Base-by-base conservation (phyloP, 2,888 invertebrate genomes). In the Aporophyla lueneburgensis region DNA sequence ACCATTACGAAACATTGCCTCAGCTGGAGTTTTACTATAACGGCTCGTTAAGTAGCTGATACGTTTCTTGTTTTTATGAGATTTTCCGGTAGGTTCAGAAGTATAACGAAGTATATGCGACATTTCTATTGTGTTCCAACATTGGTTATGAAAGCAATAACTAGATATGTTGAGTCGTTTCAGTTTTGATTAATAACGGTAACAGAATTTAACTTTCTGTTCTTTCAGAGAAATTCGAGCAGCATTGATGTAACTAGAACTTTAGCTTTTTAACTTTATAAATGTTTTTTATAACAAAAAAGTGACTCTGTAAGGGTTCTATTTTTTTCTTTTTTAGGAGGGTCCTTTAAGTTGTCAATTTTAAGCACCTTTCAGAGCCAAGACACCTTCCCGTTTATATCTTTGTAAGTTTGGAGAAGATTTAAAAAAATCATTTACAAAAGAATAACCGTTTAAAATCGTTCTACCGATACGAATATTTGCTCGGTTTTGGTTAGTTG, bases 1-100 rank as follows among this genome's bases (percentile, higher is more conserved):
- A 68, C 84, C 53, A 66, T 74, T 69, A 66, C 65, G 74, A 53
- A 62, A 59, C 40, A 51, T 71, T 67, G 56, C n/a, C 46, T 51
- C 33, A 9, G 19, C 46, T 19, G 27, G 53, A 74, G 46, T 58
- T 49, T 56, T 53, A 56, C 51, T 59, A 61, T 68, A 65, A 43
- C n/a, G 12, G 43, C 12, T n/a, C 46, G 19, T 21, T 71, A 70
- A 56, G 40, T 68, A 43, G 33, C 33, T 67, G 58, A 71, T 81
- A 68, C 53, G 24, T 77, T 66, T 54, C 51, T 54, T 71, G 56
- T 73, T 54, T 49, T 71, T 71, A 65, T 69, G 69, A 54, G 21
- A 71, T 69, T 54, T 40, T 46, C 33, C n/a, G 14, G 14, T 24
- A 2, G 21, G 10, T 56, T 33, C 9, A 27, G 40, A 40, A 51